A percentile compares a stretch with the other conserved stretches of the same genome.
Conservation (phyloP, 2,113 vertebrate genomes). For the Falco punctatus region DNA sequence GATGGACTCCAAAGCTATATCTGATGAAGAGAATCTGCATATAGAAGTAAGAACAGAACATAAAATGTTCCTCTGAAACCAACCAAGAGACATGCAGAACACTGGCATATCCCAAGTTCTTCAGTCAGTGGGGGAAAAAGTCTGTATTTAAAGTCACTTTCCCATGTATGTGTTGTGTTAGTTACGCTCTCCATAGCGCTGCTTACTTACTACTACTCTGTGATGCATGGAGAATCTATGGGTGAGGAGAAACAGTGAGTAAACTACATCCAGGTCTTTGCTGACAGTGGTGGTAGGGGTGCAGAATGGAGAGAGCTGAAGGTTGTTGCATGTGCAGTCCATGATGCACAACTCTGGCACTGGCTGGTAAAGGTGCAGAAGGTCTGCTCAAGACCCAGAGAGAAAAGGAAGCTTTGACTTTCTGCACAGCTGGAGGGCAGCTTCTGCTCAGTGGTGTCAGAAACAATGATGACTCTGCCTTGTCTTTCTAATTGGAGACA, state of each 20-base stretch:
- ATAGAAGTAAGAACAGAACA: not conserved
- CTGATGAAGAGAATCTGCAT: not conserved
- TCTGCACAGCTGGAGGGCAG: not conserved
- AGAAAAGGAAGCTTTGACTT: not conserved
- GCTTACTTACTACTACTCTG: not conserved
- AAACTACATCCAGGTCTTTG: not conserved
- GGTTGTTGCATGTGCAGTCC: not conserved
- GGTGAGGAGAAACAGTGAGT: not conserved
- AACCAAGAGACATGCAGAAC: not conserved
- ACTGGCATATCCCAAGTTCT: not conserved
- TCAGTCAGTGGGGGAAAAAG: rapidly evolving
- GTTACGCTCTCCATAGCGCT: not conserved
- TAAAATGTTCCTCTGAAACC: not conserved
- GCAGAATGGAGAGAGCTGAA: not conserved
- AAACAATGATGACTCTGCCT: not conserved
- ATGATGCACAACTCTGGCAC: not conserved
- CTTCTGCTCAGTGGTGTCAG: not conserved
- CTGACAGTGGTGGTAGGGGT: rapidly evolving
- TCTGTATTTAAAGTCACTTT: not conserved
- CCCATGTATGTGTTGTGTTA: not conserved
- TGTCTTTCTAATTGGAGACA: not conserved
- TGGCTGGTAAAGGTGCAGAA: not conserved
- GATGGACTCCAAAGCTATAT: not conserved
- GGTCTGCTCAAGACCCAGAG: not conserved
- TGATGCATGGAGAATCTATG: not conserved